These are phyloP conservation scores for Dicrostonyx torquatus DNA, from an alignment of 2,797 vertebrate genomes.

Conservation along the genomic window DNA sequence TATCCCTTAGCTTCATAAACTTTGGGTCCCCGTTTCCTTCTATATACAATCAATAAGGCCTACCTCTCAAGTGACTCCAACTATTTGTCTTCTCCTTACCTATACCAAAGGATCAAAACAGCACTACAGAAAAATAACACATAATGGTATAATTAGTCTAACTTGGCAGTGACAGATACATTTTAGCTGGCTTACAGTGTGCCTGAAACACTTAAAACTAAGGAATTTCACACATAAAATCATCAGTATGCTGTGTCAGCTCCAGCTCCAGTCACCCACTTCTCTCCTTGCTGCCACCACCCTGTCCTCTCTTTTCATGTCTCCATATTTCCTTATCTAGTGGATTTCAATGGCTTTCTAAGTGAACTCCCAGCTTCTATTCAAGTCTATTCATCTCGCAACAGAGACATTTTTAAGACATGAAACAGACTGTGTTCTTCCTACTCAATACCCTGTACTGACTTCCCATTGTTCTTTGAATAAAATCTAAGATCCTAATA, in stretches of 20 bases:
- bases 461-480: background rate
- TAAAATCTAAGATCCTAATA: slow-evolving; percentile 12
- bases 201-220: slow-evolving; percentile 60
- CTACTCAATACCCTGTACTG: background rate
- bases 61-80: background rate
- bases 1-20: background rate
- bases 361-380: background rate
- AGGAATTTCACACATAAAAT: slow-evolving; percentile 59
- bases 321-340: background rate
- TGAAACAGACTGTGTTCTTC: background rate
- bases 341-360: background rate
- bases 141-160: slow-evolving; percentile 24
- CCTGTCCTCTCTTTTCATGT: background rate
- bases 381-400: background rate
- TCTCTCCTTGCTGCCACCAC: background rate
- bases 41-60: background rate
- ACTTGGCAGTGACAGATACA: slow-evolving; percentile 47
- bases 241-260: accelerated
- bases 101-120: background rate
- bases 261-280: background rate
- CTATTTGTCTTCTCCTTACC: background rate
- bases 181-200: slow-evolving; percentile 58
- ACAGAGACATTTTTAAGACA: slow-evolving; percentile 26
- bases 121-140: slow-evolving; percentile 21
- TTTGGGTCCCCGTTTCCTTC: background rate